Evolutionary conservation across 2,113 vertebrate genomes (phyloP).

Genomic region (Fulmarus glacialis): DNA sequence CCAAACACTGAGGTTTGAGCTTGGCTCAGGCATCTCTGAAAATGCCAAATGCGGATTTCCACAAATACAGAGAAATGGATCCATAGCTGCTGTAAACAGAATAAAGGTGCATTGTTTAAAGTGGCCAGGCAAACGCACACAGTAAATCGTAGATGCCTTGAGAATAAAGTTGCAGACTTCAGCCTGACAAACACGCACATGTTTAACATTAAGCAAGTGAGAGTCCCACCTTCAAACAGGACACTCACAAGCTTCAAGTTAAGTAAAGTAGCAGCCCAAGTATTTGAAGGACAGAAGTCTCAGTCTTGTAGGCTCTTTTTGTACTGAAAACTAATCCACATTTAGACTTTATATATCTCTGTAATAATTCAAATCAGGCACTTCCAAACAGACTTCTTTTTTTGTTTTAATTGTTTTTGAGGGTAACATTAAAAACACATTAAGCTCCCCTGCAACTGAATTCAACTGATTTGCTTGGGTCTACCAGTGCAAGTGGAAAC

Average conservation of each 20-base stretch:
- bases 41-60: conserved; percentile 31
- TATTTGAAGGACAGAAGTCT: background rate
- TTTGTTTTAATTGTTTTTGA: background rate
- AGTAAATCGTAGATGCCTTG: background rate
- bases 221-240: background rate
- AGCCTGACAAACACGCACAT: background rate
- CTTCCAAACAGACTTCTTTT: background rate
- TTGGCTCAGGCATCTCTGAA: conserved; percentile 10
- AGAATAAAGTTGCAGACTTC: background rate
- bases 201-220: background rate
- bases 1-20: conserved; percentile 59
- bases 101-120: conserved; percentile 55
- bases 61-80: conserved; percentile 6
- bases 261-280: background rate
- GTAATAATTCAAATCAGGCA: background rate
- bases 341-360: background rate
- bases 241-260: background rate
- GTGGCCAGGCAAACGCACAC: background rate
- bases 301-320: background rate
- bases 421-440: background rate
- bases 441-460: background rate
- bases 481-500: background rate
- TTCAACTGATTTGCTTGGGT: background rate
- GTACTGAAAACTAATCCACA: background rate
- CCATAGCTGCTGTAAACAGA: conserved; percentile 22